Evolutionary conservation across 2,888 invertebrate species (phyloP).

Genomic region (Chrysopilus asiliformis): DNA sequence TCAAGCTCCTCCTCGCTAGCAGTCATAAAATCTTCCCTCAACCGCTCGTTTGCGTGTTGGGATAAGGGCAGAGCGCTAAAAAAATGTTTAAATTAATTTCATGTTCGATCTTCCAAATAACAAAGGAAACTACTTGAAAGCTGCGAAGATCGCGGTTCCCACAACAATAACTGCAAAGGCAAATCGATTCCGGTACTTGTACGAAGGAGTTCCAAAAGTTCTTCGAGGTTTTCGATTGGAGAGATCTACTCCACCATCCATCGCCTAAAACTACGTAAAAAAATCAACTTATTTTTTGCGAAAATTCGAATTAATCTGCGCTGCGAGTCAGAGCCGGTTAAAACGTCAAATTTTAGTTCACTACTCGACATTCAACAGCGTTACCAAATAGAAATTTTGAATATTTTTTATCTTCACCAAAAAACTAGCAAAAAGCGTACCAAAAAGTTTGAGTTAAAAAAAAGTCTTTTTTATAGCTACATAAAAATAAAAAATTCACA

Average conservation of each 20-base stretch:
- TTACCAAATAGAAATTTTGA: too few relatives aligned
- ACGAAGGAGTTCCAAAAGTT: slow-evolving; percentile 51
- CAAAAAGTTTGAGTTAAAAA: too few relatives aligned
- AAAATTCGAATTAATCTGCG: background rate
- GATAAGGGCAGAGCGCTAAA: slow-evolving; percentile 25
- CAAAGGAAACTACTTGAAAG: too few relatives aligned
- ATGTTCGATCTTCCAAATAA: too few relatives aligned
- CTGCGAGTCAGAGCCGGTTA: too few relatives aligned
- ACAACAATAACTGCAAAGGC: slow-evolving; percentile 37
- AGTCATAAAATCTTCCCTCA: slow-evolving; percentile 13
- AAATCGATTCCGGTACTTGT: slow-evolving; percentile 41
- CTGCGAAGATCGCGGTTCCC: slow-evolving; percentile 24
- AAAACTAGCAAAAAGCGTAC: too few relatives aligned
- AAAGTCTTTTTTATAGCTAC: too few relatives aligned
- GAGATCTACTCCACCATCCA: slow-evolving; percentile 43
- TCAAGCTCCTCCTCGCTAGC: slow-evolving; percentile 23
- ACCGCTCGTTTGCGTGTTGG: slow-evolving; percentile 20
- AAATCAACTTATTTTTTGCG: background rate
- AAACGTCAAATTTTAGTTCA: too few relatives aligned
- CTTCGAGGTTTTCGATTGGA: slow-evolving; percentile 51
- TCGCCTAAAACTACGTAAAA: slow-evolving; percentile 16
- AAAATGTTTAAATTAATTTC: too few relatives aligned
- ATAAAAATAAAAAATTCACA: too few relatives aligned
- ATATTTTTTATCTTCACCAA: too few relatives aligned
- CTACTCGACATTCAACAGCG: too few relatives aligned